Evolutionary conservation across 2,888 invertebrate species (phyloP).

Genomic region (Calephelis perditalis): DNA sequence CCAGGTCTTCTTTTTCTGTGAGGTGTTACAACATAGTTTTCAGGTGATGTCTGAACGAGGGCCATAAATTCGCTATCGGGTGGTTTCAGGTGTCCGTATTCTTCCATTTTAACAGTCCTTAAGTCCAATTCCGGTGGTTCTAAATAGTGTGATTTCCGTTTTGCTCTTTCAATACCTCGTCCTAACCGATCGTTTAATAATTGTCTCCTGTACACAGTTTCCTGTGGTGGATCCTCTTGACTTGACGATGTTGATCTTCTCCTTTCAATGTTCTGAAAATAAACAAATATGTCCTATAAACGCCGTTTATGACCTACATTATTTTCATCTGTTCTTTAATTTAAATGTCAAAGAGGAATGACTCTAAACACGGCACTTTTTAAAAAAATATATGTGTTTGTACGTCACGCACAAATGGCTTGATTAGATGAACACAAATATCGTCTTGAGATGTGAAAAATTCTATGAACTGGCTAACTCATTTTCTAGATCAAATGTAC

Average conservation of each 20-base stretch:
- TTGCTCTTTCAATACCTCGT: slow-evolving; percentile 79
- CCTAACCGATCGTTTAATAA: slow-evolving; percentile 79
- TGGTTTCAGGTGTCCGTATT: slow-evolving; percentile 81
- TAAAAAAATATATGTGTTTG: no score
- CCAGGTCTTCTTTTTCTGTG: slow-evolving; percentile 91
- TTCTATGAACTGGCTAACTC: no score
- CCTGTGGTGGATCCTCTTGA: slow-evolving; percentile 71
- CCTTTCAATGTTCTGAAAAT: slow-evolving; percentile 64
- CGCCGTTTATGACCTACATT: no score
- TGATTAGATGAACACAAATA: no score
- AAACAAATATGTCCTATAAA: slow-evolving; percentile 1
- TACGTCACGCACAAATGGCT: no score
- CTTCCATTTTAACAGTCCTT: slow-evolving; percentile 81
- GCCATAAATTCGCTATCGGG: slow-evolving; percentile 84
- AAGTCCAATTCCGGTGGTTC: slow-evolving; percentile 84
- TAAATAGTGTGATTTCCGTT: slow-evolving; percentile 80
- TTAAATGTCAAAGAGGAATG: no score
- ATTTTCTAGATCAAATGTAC: no score
- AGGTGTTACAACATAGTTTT: slow-evolving; percentile 92
- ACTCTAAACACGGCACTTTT: no score
- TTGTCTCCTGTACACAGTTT: slow-evolving; percentile 79
- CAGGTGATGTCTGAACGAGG: slow-evolving; percentile 84
- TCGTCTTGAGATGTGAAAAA: no score
- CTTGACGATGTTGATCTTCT: slow-evolving; percentile 73
- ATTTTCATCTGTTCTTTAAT: no score